phyloP scores from a whole-genome alignment of 1,140 invertebrate genomes.

The Pseudomyrmex gracilis region DNA sequence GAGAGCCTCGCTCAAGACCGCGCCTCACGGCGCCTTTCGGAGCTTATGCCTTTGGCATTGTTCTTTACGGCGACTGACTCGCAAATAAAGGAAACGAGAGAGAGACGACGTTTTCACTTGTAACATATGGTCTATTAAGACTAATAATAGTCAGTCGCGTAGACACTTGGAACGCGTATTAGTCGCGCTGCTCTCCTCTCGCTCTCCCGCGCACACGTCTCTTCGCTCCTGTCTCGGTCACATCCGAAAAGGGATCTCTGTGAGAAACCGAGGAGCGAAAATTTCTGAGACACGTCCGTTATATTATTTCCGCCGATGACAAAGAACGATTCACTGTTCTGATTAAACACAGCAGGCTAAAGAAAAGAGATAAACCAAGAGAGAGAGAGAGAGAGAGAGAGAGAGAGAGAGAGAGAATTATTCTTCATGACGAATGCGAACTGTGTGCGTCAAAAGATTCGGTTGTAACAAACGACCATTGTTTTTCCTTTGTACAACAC shows the following conservation, averaged over 20 bases:
- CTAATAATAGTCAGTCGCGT: slow-evolving; percentile 81
- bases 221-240: slow-evolving; percentile 12
- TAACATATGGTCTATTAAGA: slow-evolving; percentile 84
- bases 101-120: slow-evolving; percentile 57
- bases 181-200: slow-evolving; percentile 27
- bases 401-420: neutral
- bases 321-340: slow-evolving; percentile 11
- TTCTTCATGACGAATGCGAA: slow-evolving; percentile 11
- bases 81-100: slow-evolving; percentile 29
- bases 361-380: no score
- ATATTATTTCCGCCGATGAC: neutral
- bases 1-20: slow-evolving; percentile 41
- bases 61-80: slow-evolving; percentile 49
- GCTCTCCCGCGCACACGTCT: slow-evolving; percentile 16
- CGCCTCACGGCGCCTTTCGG: slow-evolving; percentile 36
- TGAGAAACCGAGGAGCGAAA: slow-evolving; percentile 9
- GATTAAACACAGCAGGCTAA: neutral
- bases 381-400: no score
- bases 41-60: slow-evolving; percentile 50
- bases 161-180: slow-evolving; percentile 57
- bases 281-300: neutral
- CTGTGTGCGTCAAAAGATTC: neutral
- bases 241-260: slow-evolving; percentile 35
- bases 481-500: neutral
- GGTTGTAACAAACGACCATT: neutral